These are phyloP conservation scores for Dryoscopus gambensis DNA, from an alignment of 2,113 vertebrate genomes.

Conservation along the genomic window DNA sequence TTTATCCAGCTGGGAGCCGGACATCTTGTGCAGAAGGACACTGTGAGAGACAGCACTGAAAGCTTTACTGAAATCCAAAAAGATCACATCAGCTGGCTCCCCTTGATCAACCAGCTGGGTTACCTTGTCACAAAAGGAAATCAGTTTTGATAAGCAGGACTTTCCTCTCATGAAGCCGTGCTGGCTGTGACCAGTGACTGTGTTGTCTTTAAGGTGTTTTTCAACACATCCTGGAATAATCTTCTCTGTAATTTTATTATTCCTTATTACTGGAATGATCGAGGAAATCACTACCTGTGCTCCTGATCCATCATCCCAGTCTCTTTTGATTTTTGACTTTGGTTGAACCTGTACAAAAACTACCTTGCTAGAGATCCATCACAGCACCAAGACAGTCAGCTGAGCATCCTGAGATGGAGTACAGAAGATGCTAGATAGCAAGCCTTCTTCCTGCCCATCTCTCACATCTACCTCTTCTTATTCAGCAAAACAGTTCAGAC, in stretches of 20 bases:
- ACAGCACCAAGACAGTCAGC: neutral
- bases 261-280: neutral
- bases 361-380: neutral
- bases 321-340: neutral
- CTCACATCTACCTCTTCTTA: neutral
- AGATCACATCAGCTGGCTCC: neutral
- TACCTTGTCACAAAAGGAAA: neutral
- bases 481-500: neutral
- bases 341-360: neutral
- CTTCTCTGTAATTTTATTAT: neutral
- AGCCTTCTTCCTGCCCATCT: neutral
- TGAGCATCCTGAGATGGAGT: neutral
- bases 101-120: neutral
- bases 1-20: neutral
- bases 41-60: neutral
- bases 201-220: neutral
- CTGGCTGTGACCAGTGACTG: neutral
- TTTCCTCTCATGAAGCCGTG: neutral
- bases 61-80: neutral
- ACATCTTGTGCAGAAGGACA: neutral
- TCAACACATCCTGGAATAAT: neutral
- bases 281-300: neutral
- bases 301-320: neutral
- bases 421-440: neutral
- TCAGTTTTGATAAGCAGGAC: neutral